A percentile compares a stretch with the other conserved stretches of the same genome.
phyloP scores from a whole-genome alignment of 2,113 vertebrate genomes.

The Brienomyrus longianalis region DNA sequence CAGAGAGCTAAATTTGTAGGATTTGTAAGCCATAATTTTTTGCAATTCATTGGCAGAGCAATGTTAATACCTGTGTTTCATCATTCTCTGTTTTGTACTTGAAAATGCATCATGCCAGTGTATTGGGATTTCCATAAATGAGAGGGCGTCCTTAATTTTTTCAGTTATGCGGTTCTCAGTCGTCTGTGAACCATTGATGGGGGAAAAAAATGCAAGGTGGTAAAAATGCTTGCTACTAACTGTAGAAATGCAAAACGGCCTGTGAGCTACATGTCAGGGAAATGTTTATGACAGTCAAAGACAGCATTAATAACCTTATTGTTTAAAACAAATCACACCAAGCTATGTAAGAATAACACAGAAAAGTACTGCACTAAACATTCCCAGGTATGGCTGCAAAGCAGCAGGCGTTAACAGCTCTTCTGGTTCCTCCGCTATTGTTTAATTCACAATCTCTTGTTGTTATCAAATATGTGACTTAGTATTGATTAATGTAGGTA shows the following conservation, averaged over 20 bases:
- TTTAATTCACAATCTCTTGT: not conserved
- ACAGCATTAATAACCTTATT: not conserved
- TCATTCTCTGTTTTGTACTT: not conserved
- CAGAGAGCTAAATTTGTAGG: not conserved
- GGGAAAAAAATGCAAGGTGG: not conserved
- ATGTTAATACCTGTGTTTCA: not conserved
- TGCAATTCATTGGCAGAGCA: not conserved
- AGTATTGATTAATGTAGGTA: not conserved
- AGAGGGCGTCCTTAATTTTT: not conserved
- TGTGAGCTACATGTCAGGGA: not conserved
- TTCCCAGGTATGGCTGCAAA: not conserved
- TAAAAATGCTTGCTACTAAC: not conserved
- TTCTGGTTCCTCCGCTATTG: not conserved
- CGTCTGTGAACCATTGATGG: not conserved
- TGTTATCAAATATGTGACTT: not conserved
- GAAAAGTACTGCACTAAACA: not conserved
- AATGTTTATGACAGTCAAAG: not conserved
- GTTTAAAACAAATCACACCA: not conserved
- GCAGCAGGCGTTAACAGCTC: not conserved
- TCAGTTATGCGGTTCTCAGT: not conserved
- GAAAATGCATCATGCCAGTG: not conserved
- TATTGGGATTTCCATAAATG: not conserved
- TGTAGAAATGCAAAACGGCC: not conserved
- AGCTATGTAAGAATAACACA: not conserved
- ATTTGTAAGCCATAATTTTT: not conserved